Evolutionary conservation across 35 echinoderm and acorn worm genomes (phyloP).

Genomic region (Ophioderma brevispina): DNA sequence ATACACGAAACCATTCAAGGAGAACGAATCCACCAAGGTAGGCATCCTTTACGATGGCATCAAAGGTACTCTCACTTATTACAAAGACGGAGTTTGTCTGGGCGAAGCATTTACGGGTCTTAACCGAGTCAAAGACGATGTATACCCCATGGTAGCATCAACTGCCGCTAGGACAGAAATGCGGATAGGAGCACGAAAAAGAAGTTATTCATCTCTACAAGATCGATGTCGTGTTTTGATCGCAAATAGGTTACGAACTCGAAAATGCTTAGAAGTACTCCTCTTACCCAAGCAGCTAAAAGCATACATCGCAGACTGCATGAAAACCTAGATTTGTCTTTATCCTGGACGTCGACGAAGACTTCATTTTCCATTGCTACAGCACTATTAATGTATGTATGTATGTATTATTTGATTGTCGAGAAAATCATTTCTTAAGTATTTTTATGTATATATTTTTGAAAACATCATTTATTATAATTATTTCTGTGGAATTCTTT

Average conservation of each 20-base stretch:
- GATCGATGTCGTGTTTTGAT: slow-evolving; percentile 81
- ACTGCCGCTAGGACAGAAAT: slow-evolving; percentile 94
- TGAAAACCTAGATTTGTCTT: neutral
- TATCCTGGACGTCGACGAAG: too few relatives aligned
- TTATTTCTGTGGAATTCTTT: neutral
- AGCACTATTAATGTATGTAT: neutral
- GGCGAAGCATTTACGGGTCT: slow-evolving; percentile 84
- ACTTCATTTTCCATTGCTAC: neutral
- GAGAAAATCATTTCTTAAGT: neutral
- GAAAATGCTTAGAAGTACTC: slow-evolving; percentile 2
- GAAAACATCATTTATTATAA: neutral
- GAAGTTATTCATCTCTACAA: slow-evolving; percentile 58
- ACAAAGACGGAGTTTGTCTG: slow-evolving; percentile 71
- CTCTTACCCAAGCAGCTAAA: slow-evolving; percentile 34
- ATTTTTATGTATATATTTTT: neutral
- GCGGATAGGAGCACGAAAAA: slow-evolving; percentile 30
- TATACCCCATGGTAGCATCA: slow-evolving; percentile 84
- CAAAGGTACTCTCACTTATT: slow-evolving; percentile 79
- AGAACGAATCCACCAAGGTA: slow-evolving; percentile 61
- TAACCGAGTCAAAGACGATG: slow-evolving; percentile 25
- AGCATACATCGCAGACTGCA: slow-evolving; percentile 10
- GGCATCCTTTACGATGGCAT: slow-evolving; percentile 78
- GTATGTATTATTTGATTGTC: slow-evolving; percentile 1
- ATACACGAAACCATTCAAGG: slow-evolving; percentile 78
- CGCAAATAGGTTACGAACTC: slow-evolving; percentile 17